Evolutionary conservation across 2,888 invertebrate genomes (phyloP), one percentile per base, ranked within the genome.

Genomic region (Sinohyriopsis cumingii): DNA sequence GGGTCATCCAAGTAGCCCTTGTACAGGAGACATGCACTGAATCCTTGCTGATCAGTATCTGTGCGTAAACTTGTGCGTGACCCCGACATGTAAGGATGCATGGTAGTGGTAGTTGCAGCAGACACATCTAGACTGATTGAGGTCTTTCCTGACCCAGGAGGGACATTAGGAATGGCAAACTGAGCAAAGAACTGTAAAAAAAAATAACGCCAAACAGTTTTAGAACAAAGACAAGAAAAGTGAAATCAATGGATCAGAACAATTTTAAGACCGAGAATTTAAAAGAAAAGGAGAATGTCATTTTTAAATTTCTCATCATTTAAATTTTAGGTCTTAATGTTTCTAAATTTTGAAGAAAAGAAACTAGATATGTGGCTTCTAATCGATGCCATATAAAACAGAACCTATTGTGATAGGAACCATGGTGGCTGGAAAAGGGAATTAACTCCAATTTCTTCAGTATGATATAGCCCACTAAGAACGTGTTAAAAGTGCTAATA

Each of bases 1-100:
- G 86, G 86, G 77, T 89, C 89, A 73, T 90, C 90, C 62, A 89
- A 82, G 73, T 89, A 90, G 6, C 89, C 89, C 55, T 82, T 79
- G 73, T 87, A 87, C 45, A 88, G 65, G 71, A 86, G 74, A 63
- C 84, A 78, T 22, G 85, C 83, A 66, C 80, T 80, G 70, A 79
- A 82, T 54, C 83, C 82, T 25, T 72, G 67, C 12, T 73, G 72
- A 66, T 82, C 82, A 9, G 65, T 45, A 20, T 82, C 80, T 2
- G 74, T 71, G n/a, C 71, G 68, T 0, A 78, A 66, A 67, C 78
- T 79, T 1, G 76, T 71, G n/a, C 68, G 55, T 4, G 81, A 81
- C n/a, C 72, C 75, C 0, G 75, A 66, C 24, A 65, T 28, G 57
- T 64, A 69, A 1, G 72, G 68, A 19, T 66, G 70, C 18, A 71